Percentiles rank a stretch among this genome's conserved stretches.
Evolutionary conservation across 2,888 invertebrate species (phyloP).

Genomic region (Baronia brevicornis): DNA sequence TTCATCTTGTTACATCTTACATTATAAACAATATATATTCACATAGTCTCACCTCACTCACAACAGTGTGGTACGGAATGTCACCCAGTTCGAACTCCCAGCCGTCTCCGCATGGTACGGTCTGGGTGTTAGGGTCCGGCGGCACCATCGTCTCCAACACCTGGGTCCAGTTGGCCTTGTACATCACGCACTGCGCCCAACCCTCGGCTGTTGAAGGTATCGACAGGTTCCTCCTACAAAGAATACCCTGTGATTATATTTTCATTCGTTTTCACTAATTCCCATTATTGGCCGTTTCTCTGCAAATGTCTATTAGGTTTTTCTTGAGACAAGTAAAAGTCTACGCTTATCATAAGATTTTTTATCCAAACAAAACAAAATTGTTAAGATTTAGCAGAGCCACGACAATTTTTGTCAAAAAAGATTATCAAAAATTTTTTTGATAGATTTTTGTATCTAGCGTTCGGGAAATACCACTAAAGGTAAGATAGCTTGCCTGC

Average conservation of each 20-base stretch:
- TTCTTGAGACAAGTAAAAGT: too few species aligned
- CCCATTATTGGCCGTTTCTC: neutral
- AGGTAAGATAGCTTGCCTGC: too few species aligned
- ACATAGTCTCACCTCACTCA: conserved; percentile 47
- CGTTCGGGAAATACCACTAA: too few species aligned
- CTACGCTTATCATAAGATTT: too few species aligned
- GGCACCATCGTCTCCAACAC: conserved; percentile 48
- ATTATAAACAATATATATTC: too few species aligned
- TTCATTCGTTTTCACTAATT: neutral
- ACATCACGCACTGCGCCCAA: conserved; percentile 55
- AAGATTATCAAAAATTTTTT: too few species aligned
- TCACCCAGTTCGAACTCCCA: conserved; percentile 62
- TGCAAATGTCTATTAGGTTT: neutral
- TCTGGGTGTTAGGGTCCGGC: conserved; percentile 36
- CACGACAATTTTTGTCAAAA: too few species aligned
- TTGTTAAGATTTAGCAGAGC: too few species aligned
- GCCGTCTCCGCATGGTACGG: conserved; percentile 42
- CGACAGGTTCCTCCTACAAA: conserved; percentile 53
- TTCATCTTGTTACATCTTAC: too few species aligned
- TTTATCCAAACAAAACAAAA: too few species aligned
- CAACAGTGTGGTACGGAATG: conserved; percentile 59
- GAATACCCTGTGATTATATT: neutral
- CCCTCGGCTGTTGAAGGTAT: conserved; percentile 37
- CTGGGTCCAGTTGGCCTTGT: conserved; percentile 53
- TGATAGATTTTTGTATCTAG: too few species aligned